A percentile compares a stretch with the other conserved stretches of the same genome.
phyloP scores from a whole-genome alignment of 35 echinoderm and acorn worm species.

The Ptychodera flava region DNA sequence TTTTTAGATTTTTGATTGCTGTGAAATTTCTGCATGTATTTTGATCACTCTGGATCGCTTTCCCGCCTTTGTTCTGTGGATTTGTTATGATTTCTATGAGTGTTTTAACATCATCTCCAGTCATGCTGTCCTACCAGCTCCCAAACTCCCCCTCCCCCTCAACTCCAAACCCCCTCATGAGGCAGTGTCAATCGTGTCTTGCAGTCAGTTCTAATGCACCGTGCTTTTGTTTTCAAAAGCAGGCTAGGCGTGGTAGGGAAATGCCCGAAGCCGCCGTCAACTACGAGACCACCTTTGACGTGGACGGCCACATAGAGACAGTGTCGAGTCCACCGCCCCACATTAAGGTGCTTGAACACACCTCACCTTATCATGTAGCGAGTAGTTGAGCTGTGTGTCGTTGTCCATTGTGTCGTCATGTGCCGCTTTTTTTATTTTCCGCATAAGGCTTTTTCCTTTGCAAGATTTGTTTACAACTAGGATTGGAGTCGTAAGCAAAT shows the following conservation, averaged over 20 bases:
- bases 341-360: slow-evolving; percentile 4
- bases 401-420: too few species aligned
- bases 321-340: background rate
- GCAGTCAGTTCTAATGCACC: background rate
- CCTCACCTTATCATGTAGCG: background rate
- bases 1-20: too few species aligned
- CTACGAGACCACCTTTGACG: slow-evolving; percentile 88
- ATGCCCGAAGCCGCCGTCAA: background rate
- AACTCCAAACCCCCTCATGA: background rate
- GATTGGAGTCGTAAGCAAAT: too few species aligned
- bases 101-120: too few species aligned
- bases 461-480: too few species aligned
- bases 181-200: background rate
- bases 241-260: background rate
- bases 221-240: background rate
- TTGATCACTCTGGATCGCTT: too few species aligned
- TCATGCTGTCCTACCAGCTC: too few species aligned
- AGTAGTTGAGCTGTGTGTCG: background rate
- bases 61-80: too few species aligned
- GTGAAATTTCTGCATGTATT: too few species aligned
- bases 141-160: background rate
- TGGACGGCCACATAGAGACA: slow-evolving; percentile 70
- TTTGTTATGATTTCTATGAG: too few species aligned
- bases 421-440: too few species aligned
- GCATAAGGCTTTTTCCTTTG: too few species aligned